Evolutionary conservation across 2,888 invertebrate genomes (phyloP).

Genomic region (Salticus scenicus): DNA sequence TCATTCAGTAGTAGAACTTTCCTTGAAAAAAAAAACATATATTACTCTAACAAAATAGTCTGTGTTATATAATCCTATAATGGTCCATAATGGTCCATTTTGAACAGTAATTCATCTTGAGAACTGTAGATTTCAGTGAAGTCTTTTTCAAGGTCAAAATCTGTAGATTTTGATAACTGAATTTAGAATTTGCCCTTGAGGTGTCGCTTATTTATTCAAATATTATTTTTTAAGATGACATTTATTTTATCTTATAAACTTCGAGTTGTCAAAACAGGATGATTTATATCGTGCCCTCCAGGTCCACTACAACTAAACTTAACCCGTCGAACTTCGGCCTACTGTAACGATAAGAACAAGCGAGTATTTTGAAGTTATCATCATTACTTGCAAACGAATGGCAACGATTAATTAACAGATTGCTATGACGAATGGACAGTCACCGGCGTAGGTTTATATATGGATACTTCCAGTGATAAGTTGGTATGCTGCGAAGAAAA

Average conservation of each 20-base stretch:
- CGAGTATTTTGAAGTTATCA: background rate
- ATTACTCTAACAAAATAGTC: no score
- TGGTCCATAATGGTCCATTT: no score
- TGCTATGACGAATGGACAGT: background rate
- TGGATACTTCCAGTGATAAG: no score
- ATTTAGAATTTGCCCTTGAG: constrained; percentile 32
- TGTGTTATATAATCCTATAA: no score
- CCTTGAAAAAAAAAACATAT: no score
- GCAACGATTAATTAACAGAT: background rate
- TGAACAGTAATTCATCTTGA: no score
- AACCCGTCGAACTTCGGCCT: background rate
- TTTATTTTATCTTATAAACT: background rate
- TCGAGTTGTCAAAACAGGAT: constrained; percentile 25
- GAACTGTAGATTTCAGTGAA: no score
- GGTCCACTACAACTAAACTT: background rate
- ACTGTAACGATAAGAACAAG: background rate
- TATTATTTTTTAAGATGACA: constrained; percentile 21
- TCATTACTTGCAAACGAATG: background rate
- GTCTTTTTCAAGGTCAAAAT: no score
- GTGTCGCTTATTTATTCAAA: constrained; percentile 35
- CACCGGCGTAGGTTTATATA: background rate
- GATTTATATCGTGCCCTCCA: constrained; percentile 28
- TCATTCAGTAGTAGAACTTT: no score
- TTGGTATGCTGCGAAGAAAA: no score
- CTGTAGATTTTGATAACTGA: no score